phyloP scores from a whole-genome alignment of 2,113 vertebrate genomes.

The Halcyon malimbica region DNA sequence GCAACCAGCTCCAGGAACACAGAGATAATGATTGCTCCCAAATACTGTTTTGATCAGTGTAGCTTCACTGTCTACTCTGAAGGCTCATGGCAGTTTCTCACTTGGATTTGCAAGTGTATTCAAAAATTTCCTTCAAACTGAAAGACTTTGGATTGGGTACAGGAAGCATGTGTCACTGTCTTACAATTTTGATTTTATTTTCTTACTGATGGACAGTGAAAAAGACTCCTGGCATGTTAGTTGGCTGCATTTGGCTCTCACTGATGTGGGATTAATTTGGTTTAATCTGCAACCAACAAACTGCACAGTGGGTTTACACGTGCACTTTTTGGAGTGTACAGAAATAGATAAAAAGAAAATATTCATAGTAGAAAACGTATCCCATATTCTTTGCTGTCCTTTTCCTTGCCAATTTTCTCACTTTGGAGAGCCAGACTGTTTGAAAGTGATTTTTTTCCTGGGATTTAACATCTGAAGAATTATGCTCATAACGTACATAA shows the following conservation, averaged over 20 bases:
- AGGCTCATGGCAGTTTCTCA: neutral
- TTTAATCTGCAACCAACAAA: neutral
- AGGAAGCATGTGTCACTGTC: neutral
- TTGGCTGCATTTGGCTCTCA: neutral
- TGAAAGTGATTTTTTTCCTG: neutral
- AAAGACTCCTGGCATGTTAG: neutral
- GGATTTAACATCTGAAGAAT: neutral
- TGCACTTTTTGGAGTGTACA: neutral
- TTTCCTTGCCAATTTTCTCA: neutral
- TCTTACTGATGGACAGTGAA: neutral
- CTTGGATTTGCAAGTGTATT: neutral
- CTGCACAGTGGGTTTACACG: neutral
- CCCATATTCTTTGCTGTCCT: neutral
- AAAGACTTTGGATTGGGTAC: neutral
- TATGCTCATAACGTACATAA: neutral
- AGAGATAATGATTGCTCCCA: neutral
- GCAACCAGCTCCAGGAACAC: neutral
- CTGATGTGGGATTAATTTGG: neutral
- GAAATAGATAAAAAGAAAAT: neutral
- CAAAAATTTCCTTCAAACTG: neutral
- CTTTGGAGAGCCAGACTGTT: neutral
- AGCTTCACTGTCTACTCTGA: neutral
- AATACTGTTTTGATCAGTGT: neutral
- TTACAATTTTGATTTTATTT: neutral
- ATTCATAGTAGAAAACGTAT: neutral